Base-by-base conservation (phyloP, 2,113 vertebrate genomes). In the Ameiurus melas region DNA sequence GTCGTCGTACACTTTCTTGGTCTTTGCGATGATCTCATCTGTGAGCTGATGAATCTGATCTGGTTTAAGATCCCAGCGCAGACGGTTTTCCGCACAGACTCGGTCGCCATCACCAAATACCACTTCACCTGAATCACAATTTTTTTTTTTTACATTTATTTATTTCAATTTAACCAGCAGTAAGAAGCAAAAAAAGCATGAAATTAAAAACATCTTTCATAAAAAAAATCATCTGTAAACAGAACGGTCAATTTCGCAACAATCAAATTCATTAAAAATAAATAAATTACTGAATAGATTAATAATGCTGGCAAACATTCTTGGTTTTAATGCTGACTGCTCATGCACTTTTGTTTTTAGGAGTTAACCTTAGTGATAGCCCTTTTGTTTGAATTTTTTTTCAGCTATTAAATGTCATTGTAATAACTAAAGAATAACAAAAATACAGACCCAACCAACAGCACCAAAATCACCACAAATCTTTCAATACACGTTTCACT, bases 51-150 rank as follows among this genome's bases (percentile, higher is more conserved):
- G 92, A 47, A 99, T 98, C 92, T 96, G 94, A 25, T 96, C 94
- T 0, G 97, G 96, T 0, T 55, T 96, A 93, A 98, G 95, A 91
- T 99, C 97, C 98, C 98, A 99, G 1, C 93, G 93, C 0, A 99
- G 95, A 51, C 92, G 94, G 88, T 97, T 97, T 25, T 90, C 93
- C 0, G 92, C 0, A 0, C 92, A 92, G 62, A 94, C 91, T 0
- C 85, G 91, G 4, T 89, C 60, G 27, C 81, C 92, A 22, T 88
- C 87, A 4, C 94, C 93, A 91, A 95, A 94, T 4, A 94, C 93
- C 87, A 94, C 92, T 53, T 97, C 95, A 88, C 96, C 97, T 95
- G 93, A 71, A 86, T 20, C 5, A 86, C 4, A 27, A 43, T 5
- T 27, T 6, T 39, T 5, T 27, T 6, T 39, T 30, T 58, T 33